Evolutionary conservation across 2,113 vertebrate genomes (phyloP).

Genomic region (Pardalotus punctatus): DNA sequence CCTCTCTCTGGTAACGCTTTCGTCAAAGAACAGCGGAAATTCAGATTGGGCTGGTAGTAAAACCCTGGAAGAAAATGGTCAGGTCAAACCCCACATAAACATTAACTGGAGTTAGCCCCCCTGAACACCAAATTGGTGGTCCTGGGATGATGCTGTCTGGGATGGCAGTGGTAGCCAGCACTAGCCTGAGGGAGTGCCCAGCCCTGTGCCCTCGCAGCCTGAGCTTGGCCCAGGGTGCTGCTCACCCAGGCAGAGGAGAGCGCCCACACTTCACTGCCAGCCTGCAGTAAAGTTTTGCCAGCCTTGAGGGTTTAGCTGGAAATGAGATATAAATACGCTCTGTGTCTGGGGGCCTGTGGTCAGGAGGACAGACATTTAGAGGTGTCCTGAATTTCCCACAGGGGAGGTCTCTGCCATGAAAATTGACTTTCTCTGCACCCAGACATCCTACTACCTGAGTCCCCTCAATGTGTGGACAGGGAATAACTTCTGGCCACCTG

Average conservation of each 20-base stretch:
- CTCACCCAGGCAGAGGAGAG: background rate
- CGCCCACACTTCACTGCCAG: background rate
- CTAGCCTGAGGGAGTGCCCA: background rate
- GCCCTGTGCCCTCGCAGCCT: rapidly evolving
- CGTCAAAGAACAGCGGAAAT: background rate
- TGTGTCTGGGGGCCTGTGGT: background rate
- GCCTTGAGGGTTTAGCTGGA: background rate
- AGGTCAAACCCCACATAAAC: background rate
- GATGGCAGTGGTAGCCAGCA: background rate
- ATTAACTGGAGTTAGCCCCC: background rate
- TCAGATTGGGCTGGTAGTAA: background rate
- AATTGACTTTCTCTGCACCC: background rate
- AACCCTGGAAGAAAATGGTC: background rate
- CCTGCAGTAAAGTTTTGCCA: background rate
- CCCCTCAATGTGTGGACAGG: background rate
- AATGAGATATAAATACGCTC: background rate
- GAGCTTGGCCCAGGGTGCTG: rapidly evolving
- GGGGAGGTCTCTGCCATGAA: background rate
- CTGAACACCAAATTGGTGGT: background rate
- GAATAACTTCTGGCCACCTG: background rate
- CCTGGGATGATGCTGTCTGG: background rate
- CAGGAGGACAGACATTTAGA: background rate
- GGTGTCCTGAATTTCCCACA: background rate
- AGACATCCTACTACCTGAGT: background rate
- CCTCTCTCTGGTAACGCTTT: background rate